phyloP scores from a whole-genome alignment of 1,140 invertebrate genomes.

The Acromyrmex echinatior region DNA sequence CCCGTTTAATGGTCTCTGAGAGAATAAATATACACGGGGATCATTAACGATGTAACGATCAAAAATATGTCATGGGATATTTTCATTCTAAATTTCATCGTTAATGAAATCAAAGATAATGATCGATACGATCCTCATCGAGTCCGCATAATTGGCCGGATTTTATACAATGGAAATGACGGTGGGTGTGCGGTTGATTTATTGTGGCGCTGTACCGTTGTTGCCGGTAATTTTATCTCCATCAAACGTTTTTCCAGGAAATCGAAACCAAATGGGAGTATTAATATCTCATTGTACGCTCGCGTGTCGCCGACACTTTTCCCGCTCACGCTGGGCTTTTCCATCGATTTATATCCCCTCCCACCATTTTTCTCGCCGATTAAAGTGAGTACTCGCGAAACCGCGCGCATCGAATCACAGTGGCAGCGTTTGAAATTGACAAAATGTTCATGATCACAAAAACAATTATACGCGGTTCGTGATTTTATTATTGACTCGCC shows the following conservation, averaged over 20 bases:
- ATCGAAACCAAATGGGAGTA: slow-evolving; percentile 86
- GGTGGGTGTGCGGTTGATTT: slow-evolving; percentile 76
- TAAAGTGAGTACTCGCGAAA: slow-evolving; percentile 81
- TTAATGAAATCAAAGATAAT: slow-evolving; percentile 66
- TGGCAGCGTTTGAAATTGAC: slow-evolving; percentile 67
- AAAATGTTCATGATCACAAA: slow-evolving; percentile 73
- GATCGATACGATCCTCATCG: slow-evolving; percentile 58
- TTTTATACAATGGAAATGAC: slow-evolving; percentile 63
- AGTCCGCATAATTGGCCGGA: slow-evolving; percentile 64
- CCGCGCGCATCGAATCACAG: slow-evolving; percentile 67
- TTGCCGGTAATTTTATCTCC: slow-evolving; percentile 84
- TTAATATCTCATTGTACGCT: slow-evolving; percentile 86
- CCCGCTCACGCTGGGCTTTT: slow-evolving; percentile 76
- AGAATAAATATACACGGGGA: slow-evolving; percentile 24
- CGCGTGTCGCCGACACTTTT: slow-evolving; percentile 83
- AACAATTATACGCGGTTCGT: slow-evolving; percentile 71
- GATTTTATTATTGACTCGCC: slow-evolving; percentile 70
- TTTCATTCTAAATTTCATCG: slow-evolving; percentile 60
- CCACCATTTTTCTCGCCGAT: slow-evolving; percentile 81
- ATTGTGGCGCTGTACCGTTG: slow-evolving; percentile 81
- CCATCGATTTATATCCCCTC: slow-evolving; percentile 83
- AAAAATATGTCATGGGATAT: slow-evolving; percentile 59
- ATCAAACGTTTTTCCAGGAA: slow-evolving; percentile 86
- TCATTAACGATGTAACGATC: slow-evolving; percentile 49
- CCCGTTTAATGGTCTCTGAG: neutral